Evolutionary conservation across 2,797 vertebrate genomes (phyloP), one percentile per base, ranked within the genome.

Genomic region (Lagodon rhomboides): DNA sequence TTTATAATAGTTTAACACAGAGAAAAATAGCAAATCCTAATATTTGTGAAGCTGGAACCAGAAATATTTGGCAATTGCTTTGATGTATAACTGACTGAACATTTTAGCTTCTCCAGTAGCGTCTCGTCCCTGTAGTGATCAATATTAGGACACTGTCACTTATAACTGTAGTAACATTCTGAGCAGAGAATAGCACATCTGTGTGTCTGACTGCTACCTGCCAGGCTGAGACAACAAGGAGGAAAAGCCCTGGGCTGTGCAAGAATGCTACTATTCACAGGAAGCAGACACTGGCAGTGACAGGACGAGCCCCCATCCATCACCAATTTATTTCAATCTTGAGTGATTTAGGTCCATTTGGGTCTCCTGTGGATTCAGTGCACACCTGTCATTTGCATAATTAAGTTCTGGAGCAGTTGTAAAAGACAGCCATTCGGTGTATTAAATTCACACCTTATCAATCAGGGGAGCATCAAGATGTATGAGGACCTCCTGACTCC

Each of bases 321-420:
- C 94, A 95, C 72, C 77, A 62, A 81, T 91, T 89, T 85, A 91
- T 91, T 93, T 92, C 86, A 83, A 87, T 92, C 86, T 56, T 81
- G 89, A 94, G 82, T 92, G 87, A 91, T 91, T 90, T 82, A 64
- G 82, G 84, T 87, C 88, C 86, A 81, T 87, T 88, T 64, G 82
- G 72, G 34, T 87, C 89, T 90, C 90, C 84, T 73, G 89, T 80
- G 91, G 91, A 89, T 90, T 83, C 27, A 3, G 38, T 44, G 5
- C 73, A 84, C 86, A 93, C 84, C 87, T 89, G 47, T 83, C 67
- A 89, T 95, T 94, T 95, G 89, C 94, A 95, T 95, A 95, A 95
- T 94, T 87, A 93, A 94, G 93, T 91, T 84, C 80, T 65, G 78
- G 85, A 91, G 89, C 88, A 56, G 88, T 88, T 87, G 90, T 87